These are phyloP conservation scores for Sepiola atlantica DNA, from an alignment of 2,888 invertebrate species.

Conservation along the genomic window DNA sequence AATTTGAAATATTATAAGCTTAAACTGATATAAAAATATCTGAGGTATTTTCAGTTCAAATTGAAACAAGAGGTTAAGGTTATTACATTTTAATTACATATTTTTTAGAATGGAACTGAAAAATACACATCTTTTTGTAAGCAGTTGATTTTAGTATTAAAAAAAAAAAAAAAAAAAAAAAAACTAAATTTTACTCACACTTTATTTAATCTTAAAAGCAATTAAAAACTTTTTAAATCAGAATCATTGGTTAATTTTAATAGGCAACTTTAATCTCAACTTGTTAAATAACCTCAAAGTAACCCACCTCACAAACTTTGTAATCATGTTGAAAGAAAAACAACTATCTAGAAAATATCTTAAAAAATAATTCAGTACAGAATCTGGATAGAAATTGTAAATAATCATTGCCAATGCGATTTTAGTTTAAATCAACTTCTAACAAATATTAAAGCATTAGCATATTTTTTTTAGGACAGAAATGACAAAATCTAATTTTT, in stretches of 20 bases:
- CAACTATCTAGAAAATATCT: not conserved
- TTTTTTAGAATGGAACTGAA: no score
- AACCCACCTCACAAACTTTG: not conserved
- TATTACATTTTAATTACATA: not conserved
- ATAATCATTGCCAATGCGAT: not conserved
- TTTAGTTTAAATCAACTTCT: not conserved
- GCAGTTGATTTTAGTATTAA: no score
- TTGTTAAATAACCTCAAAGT: not conserved
- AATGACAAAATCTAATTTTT: not conserved
- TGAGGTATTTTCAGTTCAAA: not conserved
- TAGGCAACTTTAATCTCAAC: not conserved
- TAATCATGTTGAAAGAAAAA: not conserved
- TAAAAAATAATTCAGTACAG: not conserved
- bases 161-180: no score
- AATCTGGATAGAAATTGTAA: not conserved
- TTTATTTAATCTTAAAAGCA: not conserved
- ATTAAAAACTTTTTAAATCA: not conserved
- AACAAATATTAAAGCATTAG: not conserved
- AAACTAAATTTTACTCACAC: no score
- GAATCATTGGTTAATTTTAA: not conserved
- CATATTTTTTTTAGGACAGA: not conserved
- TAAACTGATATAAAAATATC: not conserved
- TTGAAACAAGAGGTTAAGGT: not conserved
- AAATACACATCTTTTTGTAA: no score
- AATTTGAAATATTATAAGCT: not conserved